phyloP scores from a whole-genome alignment of 2,888 invertebrate genomes.

The Volucella inflata region DNA sequence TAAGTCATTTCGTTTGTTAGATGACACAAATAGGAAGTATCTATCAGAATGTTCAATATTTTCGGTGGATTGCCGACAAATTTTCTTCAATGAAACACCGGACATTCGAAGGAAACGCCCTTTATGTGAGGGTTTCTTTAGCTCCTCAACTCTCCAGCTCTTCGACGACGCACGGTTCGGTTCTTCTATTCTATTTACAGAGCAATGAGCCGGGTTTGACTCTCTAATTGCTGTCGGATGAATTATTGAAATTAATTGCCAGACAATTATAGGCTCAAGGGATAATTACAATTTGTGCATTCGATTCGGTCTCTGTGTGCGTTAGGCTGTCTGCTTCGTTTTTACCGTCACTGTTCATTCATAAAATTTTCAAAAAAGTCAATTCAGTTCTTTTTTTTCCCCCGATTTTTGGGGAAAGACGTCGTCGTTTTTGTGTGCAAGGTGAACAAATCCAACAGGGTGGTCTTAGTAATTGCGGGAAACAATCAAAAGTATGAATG shows the following conservation, averaged over 20 bases:
- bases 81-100: constrained; percentile 56
- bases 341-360: constrained; percentile 60
- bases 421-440: constrained; percentile 14
- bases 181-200: constrained; percentile 45
- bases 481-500: not conserved
- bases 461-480: constrained; percentile 41
- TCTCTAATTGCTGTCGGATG: constrained; percentile 73
- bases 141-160: too few relatives aligned
- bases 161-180: too few relatives aligned
- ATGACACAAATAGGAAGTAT: constrained; percentile 72
- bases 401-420: not conserved
- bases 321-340: constrained; percentile 8
- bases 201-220: constrained; percentile 68
- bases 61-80: constrained; percentile 67
- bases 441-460: constrained; percentile 46
- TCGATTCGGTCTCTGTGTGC: constrained; percentile 43
- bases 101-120: constrained; percentile 64
- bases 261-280: constrained; percentile 70
- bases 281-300: constrained; percentile 72
- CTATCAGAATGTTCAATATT: constrained; percentile 70
- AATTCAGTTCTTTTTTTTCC: not conserved
- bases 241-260: constrained; percentile 76
- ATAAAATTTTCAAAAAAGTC: constrained; percentile 46
- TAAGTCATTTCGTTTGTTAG: constrained; percentile 21
- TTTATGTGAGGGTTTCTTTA: constrained; percentile 16